A percentile compares a stretch with the other conserved stretches of the same genome.
Conservation (phyloP, 2,888 invertebrate genomes). For the Lasius fuliginosus region DNA sequence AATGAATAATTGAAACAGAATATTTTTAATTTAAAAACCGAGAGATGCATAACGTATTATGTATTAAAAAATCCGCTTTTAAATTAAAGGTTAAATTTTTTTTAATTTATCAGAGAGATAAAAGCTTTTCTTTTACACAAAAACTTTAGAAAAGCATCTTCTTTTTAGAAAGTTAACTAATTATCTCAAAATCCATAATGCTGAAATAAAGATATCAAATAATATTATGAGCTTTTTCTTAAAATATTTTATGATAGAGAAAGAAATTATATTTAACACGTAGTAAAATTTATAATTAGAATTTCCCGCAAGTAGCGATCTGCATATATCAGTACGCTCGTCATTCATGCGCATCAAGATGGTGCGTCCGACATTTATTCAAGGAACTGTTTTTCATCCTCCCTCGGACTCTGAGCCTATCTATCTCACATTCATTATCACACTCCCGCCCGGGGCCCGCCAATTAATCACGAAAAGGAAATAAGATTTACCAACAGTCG, state of each 20-base stretch:
- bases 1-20: slow-evolving; percentile 31
- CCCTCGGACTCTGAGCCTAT: slow-evolving; percentile 20
- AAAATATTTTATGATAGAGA: slow-evolving; percentile 6
- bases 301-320: slow-evolving; percentile 27
- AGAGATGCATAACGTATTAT: background rate
- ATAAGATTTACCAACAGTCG: slow-evolving; percentile 56
- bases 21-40: slow-evolving; percentile 37
- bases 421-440: slow-evolving; percentile 54
- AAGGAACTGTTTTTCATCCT: slow-evolving; percentile 51
- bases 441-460: slow-evolving; percentile 31
- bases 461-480: slow-evolving; percentile 61
- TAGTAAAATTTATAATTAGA: slow-evolving; percentile 50
- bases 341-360: slow-evolving; percentile 55
- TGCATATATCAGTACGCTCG: slow-evolving; percentile 44
- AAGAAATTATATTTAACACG: slow-evolving; percentile 33
- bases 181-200: background rate
- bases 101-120: slow-evolving; percentile 2
- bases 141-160: background rate
- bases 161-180: background rate
- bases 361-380: slow-evolving; percentile 50
- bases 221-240: background rate
- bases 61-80: slow-evolving; percentile 3
- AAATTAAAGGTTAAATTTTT: slow-evolving; percentile 8
- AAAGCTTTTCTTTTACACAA: background rate
- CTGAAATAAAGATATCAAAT: slow-evolving; percentile 14